phyloP scores from a whole-genome alignment of 2,113 vertebrate genomes.

The Catharus fuscescens region DNA sequence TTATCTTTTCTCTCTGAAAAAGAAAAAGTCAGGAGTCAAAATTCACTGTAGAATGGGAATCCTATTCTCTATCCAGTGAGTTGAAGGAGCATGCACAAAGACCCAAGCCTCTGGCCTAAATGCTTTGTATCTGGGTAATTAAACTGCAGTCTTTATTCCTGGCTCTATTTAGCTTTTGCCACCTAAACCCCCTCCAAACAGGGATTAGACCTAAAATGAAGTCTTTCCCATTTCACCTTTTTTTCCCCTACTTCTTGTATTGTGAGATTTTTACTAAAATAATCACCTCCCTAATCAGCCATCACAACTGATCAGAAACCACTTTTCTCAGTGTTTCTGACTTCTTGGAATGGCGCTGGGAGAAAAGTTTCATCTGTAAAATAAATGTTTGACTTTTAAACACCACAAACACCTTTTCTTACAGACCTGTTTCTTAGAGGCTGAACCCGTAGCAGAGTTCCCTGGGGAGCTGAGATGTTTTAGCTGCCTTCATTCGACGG shows the following conservation, averaged over 20 bases:
- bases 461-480: not conserved
- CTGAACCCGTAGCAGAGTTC: not conserved
- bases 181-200: not conserved
- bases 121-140: not conserved
- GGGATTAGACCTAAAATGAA: not conserved
- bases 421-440: not conserved
- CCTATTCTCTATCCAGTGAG: not conserved
- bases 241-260: accelerated
- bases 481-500: accelerated
- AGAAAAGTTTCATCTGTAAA: not conserved
- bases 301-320: not conserved
- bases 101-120: not conserved
- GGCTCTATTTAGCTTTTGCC: not conserved
- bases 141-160: not conserved
- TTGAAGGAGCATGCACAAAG: not conserved
- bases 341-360: accelerated
- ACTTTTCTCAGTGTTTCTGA: not conserved
- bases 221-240: not conserved
- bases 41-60: not conserved
- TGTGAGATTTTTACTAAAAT: not conserved
- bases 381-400: not conserved
- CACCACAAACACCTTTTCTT: not conserved
- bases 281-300: not conserved
- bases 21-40: not conserved
- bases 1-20: not conserved